Evolutionary conservation across 1,140 invertebrate genomes (phyloP), one percentile per base, ranked within the genome.

Genomic region (Bradynema listronoti): DNA sequence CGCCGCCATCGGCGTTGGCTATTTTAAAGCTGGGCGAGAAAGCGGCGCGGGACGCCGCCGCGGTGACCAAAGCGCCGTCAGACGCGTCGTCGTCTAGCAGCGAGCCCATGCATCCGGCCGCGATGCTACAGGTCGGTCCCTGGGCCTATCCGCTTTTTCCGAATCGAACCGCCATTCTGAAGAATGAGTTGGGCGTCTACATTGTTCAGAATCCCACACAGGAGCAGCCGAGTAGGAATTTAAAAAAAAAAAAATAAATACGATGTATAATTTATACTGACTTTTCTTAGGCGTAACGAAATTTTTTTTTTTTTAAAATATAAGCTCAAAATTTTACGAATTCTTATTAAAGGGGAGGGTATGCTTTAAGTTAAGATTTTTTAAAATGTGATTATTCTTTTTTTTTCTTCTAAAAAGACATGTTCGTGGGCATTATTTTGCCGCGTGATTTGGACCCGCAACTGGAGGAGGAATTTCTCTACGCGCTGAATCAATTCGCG

Each of bases 351-450:
- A 11, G 19, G 19, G 19, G 11, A 39, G 11, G 11, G 11, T 39
- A 39, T 39, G 11, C 11, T 47, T 50, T 50, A 9, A 4, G 16
- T 19, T 9, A 29, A 50, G 3, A n/a, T 19, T 19, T 5, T 32
- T 14, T 22, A 55, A 2, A 9, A 59, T 16, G 11, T 5, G 32
- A 22, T 5, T 5, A 19, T 55, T 61, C 25, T 42, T n/a, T n/a
- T n/a, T n/a, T n/a, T n/a, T n/a, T n/a, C n/a, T n/a, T n/a, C n/a
- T n/a, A n/a, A n/a, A n/a, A n/a, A 63, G 63, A 68, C 39, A 68
- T 68, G 66, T 72, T 46, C 41, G 66, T 68, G 30, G 66, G 66
- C 7, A 68, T 68, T 19, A 68, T 68, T 51, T 45, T 68, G 19
- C 66, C 66, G 19, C 69, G 51, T 4, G 36, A 55, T 19, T 46